Evolutionary conservation across 2,888 invertebrate species (phyloP), one percentile per base, ranked within the genome.

Genomic region (Schizaphis graminum): DNA sequence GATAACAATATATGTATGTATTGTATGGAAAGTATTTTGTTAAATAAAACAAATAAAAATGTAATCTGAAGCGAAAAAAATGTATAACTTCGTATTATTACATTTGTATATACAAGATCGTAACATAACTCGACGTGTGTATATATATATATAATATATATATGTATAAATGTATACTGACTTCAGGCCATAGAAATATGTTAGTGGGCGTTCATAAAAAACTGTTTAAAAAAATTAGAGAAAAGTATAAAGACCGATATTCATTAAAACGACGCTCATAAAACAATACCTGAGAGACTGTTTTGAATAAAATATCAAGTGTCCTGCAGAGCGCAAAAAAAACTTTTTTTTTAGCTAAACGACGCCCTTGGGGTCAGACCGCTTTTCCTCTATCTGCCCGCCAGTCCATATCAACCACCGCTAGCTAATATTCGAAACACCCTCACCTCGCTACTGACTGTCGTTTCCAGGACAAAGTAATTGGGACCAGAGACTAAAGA

Each of bases 271-370:
- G 86, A 49, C 86, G 85, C 91, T 91, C 94, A 67, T 94, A 91
- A 94, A 94, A 94, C 94, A 94, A 94, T 94, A 91, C 94, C 94
- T 94, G 94, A 8, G 94, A 94, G 94, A 94, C 91, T 91, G 90
- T 94, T 94, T 94, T 91, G 94, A 94, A 94, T 93, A 93, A 93
- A 93, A 93, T 94, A 94, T 94, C 94, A 94, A 94, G 94, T 94
- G 94, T 94, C 94, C 94, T 91, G 91, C 44, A 67, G 90, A 94
- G 91, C 86, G 67, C 35, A n/a, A 47, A 91, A 87, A 86, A 86
- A 93, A 49, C n/a, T 85, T 93, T 92, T 47, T 88, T 84, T 84
- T 77, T 28, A 85, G 53, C 57, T 91, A 94, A 94, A 94, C 91
- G 94, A 94, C 61, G 67, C 94, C 94, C 94, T 91, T 53, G 94